Conservation (phyloP, 2,113 vertebrate genomes). For the Chitala chitala region DNA sequence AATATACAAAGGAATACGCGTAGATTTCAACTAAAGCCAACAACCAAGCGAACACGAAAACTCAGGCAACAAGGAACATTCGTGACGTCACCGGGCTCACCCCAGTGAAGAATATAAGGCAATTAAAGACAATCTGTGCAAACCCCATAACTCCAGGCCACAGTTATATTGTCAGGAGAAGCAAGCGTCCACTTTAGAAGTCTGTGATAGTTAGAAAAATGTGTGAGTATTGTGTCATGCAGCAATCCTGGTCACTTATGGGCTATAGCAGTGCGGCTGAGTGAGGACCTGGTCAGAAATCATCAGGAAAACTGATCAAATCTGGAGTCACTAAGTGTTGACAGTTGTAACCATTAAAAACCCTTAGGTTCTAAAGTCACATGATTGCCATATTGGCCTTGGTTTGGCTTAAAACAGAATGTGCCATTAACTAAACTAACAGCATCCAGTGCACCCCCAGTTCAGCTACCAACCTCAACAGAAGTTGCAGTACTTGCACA, state of each 20-base stretch:
- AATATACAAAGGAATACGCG: too few species aligned
- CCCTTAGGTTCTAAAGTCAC: background rate
- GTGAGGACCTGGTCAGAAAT: background rate
- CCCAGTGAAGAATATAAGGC: background rate
- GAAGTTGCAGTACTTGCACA: background rate
- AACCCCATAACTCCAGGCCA: background rate
- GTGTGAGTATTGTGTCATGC: background rate
- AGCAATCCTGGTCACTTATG: too few species aligned
- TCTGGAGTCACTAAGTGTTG: background rate
- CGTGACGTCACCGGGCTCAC: too few species aligned
- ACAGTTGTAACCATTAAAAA: constrained; percentile 1
- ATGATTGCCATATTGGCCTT: constrained; percentile 7
- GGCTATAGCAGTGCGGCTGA: background rate
- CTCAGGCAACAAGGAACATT: too few species aligned
- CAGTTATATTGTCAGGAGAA: background rate
- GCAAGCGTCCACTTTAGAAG: background rate
- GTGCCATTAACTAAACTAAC: background rate
- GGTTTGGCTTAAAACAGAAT: background rate
- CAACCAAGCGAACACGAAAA: too few species aligned
- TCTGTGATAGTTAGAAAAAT: background rate
- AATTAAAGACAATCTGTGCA: background rate
- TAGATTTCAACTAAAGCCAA: too few species aligned
- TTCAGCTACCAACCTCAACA: background rate
- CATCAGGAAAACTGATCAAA: background rate
- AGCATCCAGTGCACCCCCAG: background rate